A percentile compares a stretch with the other conserved stretches of the same genome.
These are phyloP conservation scores for Apostichopus parvimensis DNA, from an alignment of 35 echinoderm and acorn worm species.

Conservation along the genomic window DNA sequence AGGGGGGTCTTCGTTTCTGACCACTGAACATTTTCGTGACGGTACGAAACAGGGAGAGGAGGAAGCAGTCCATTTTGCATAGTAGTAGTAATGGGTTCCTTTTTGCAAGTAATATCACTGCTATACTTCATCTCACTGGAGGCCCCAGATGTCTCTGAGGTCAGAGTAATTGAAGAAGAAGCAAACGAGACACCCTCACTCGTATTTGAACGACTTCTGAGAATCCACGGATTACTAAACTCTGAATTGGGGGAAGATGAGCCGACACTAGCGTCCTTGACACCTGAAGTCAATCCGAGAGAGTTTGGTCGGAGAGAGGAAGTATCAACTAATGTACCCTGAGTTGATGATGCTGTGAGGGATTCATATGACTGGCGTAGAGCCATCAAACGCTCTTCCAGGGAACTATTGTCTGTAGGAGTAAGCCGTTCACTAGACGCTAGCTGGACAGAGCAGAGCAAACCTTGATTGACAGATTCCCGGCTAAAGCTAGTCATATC, in stretches of 20 bases:
- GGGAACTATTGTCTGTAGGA: slow-evolving; percentile 39
- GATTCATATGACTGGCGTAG: slow-evolving; percentile 48
- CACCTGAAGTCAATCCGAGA: slow-evolving; percentile 2
- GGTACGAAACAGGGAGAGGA: background rate
- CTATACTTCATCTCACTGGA: slow-evolving; percentile 49
- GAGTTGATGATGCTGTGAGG: slow-evolving; percentile 35
- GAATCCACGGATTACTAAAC: slow-evolving; percentile 51
- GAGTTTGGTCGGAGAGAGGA: slow-evolving; percentile 23
- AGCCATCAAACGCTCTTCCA: slow-evolving; percentile 42
- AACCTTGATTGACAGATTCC: slow-evolving; percentile 5
- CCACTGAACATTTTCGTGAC: background rate
- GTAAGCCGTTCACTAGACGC: slow-evolving; percentile 37
- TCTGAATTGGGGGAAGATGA: slow-evolving; percentile 37
- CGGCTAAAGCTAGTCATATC: slow-evolving; percentile 22
- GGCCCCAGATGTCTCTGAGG: slow-evolving; percentile 45
- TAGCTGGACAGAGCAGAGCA: slow-evolving; percentile 20
- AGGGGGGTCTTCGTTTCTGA: slow-evolving; percentile 21
- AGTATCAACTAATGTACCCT: slow-evolving; percentile 39
- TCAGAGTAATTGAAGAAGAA: slow-evolving; percentile 43
- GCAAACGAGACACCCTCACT: slow-evolving; percentile 56
- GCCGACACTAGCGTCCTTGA: background rate
- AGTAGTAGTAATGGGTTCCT: slow-evolving; percentile 25
- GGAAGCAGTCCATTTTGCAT: slow-evolving; percentile 46
- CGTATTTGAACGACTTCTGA: slow-evolving; percentile 54
- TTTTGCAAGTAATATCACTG: slow-evolving; percentile 26